A percentile compares a stretch with the other conserved stretches of the same genome.
Evolutionary conservation across 2,797 vertebrate species (phyloP).

Genomic region (Alectoris magna): DNA sequence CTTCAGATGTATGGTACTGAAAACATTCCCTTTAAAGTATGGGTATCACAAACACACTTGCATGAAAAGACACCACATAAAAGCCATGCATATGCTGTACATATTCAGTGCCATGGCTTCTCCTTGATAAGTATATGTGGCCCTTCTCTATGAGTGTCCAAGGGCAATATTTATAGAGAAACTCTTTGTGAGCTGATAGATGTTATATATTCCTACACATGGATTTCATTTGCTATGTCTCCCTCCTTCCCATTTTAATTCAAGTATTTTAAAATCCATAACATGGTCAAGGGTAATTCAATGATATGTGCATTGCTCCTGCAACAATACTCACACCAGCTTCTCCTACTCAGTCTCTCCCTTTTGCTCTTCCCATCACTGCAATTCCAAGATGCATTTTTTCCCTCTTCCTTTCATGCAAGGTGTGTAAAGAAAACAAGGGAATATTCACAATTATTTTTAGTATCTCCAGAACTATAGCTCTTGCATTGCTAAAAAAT

Average conservation of each 20-base stretch:
- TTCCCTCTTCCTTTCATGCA: neutral
- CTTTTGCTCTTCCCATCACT: neutral
- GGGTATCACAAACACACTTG: slow-evolving; percentile 35
- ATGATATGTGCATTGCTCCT: neutral
- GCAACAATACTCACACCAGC: neutral
- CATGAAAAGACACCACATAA: neutral
- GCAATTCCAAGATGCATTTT: neutral
- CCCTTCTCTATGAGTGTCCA: slow-evolving; percentile 10
- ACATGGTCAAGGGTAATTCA: slow-evolving; percentile 14
- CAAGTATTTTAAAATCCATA: slow-evolving; percentile 14
- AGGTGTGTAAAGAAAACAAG: slow-evolving; percentile 8
- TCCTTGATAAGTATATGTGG: slow-evolving; percentile 36
- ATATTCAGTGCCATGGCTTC: neutral
- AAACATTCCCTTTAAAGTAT: slow-evolving; percentile 41
- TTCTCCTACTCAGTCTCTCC: slow-evolving; percentile 7
- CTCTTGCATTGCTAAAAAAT: neutral
- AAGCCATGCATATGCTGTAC: neutral
- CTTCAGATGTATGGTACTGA: slow-evolving; percentile 60
- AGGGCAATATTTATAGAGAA: slow-evolving; percentile 54
- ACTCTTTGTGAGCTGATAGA: slow-evolving; percentile 59
- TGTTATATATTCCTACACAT: slow-evolving; percentile 46
- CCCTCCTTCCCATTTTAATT: slow-evolving; percentile 27
- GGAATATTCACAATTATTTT: neutral
- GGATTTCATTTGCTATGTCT: slow-evolving; percentile 60
- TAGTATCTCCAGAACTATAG: neutral